Evolutionary conservation across 2,888 invertebrate genomes (phyloP).

Genomic region (Drosophila yooni): DNA sequence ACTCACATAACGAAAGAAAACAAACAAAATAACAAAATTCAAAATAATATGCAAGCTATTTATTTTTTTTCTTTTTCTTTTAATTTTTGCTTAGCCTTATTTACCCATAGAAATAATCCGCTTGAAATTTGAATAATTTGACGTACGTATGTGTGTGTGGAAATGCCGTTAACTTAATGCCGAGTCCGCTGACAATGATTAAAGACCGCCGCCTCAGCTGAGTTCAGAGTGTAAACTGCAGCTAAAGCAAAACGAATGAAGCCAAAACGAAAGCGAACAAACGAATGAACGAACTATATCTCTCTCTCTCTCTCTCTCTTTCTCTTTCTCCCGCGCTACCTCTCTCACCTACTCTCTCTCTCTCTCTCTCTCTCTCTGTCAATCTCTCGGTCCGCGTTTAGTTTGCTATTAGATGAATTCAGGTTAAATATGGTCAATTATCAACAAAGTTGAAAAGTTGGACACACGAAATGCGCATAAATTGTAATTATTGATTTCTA

Average conservation of each 20-base stretch:
- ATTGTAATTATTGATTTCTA: conserved; percentile 32
- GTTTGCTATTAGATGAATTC: conserved; percentile 8
- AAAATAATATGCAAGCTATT: conserved; percentile 18
- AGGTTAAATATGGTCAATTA: conserved; percentile 23
- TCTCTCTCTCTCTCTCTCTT: neutral
- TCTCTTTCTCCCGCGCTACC: neutral
- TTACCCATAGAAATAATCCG: conserved; percentile 36
- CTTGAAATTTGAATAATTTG: conserved; percentile 14
- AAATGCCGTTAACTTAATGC: conserved; percentile 3
- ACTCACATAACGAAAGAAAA: conserved; percentile 7
- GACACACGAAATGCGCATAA: conserved; percentile 19
- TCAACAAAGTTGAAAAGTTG: neutral
- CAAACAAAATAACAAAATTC: conserved; percentile 10
- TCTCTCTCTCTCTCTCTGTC: neutral
- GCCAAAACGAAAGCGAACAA: conserved; percentile 2
- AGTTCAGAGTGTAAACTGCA: conserved; percentile 40
- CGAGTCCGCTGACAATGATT: neutral
- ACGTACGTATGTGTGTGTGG: conserved; percentile 8
- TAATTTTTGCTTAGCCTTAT: conserved; percentile 13
- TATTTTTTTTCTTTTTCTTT: neutral
- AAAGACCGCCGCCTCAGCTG: conserved; percentile 16
- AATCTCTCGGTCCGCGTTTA: neutral
- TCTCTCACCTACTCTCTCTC: neutral
- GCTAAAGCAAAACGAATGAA: neutral
- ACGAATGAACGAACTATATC: too few relatives aligned